Evolutionary conservation across 2,888 invertebrate genomes (phyloP), one percentile per base, ranked within the genome.

Genomic region (Adineta ricciae): DNA sequence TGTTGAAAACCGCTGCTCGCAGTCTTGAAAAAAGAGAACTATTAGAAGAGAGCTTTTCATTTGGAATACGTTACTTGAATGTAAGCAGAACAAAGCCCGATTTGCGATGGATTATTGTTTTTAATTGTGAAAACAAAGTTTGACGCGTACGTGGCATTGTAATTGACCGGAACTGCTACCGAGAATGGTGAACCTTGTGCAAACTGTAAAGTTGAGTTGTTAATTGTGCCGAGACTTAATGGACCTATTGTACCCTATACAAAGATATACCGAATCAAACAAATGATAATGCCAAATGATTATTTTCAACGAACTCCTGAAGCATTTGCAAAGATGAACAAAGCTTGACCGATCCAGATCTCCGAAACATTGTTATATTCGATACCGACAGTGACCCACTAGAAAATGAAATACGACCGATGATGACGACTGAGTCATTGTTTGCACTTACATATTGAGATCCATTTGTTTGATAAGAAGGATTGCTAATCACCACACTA

Each of bases 321-420:
- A 5, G 16, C 27, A 32, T 41, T 41, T 9, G 78, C 83, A 73
- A 88, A 87, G 7, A 85, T 87, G 84, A 89, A 88, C 7, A 88
- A 87, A 1, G 88, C 88, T 86, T 90, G 90, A 1, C 89, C 90
- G 11, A 90, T 88, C 89, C 89, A 90, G 24, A 90, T 88, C 56
- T 88, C 88, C 49, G 86, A 87, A 83, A 88, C 88, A 72, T 87
- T 86, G 86, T 88, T 88, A 87, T 89, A 90, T 86, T 89, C 90
- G 0, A 89, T 89, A 0, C 90, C 90, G 9, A 89, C 89, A 87
- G 89, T 90, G 21, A 90, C 88, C 89, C 89, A 90, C 87, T 89
- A 89, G 7, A 85, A 73, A 41, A 83, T 16, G 14, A 78, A 41
- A 24, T 38, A 73, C 5, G 14, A 27, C 3, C 3, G 27, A 27